Evolutionary conservation across 30 jellyfish, hydroid and myxozoan species (phyloP).

Genomic region (Turritopsis dohrnii): DNA sequence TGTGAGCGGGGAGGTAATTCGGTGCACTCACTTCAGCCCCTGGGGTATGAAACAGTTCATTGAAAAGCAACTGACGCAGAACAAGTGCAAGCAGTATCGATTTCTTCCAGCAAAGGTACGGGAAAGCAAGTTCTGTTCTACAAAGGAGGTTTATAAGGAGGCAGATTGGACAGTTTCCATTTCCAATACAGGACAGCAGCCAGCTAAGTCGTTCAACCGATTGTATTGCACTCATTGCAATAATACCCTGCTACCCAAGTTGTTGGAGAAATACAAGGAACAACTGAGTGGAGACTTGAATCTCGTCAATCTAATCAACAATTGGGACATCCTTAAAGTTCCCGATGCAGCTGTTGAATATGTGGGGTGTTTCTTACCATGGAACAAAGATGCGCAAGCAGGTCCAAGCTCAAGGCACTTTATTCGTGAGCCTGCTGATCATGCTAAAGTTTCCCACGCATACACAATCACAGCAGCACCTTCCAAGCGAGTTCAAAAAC

Average conservation of each 20-base stretch:
- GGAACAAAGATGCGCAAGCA: not conserved
- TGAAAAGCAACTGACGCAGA: too few species aligned
- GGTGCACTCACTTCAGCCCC: too few species aligned
- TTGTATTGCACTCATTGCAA: not conserved
- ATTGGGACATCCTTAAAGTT: not conserved
- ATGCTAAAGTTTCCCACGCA: not conserved
- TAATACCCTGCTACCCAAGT: not conserved
- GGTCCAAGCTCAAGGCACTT: not conserved
- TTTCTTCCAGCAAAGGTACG: too few species aligned
- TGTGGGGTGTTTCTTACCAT: slow-evolving; percentile 1
- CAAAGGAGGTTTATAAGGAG: too few species aligned
- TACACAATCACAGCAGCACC: not conserved
- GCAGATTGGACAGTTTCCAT: too few species aligned
- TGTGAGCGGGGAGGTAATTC: not conserved
- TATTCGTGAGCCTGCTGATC: not conserved
- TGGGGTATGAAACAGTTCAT: too few species aligned
- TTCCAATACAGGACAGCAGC: too few species aligned
- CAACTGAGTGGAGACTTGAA: not conserved
- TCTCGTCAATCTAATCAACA: not conserved
- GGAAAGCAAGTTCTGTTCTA: too few species aligned
- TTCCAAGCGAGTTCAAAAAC: not conserved
- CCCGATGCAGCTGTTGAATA: not conserved
- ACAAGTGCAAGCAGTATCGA: too few species aligned
- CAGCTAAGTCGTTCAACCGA: too few species aligned
- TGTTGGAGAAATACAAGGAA: not conserved